These are phyloP conservation scores for Prunella himalayana DNA, from an alignment of 2,113 vertebrate species.

Conservation along the genomic window DNA sequence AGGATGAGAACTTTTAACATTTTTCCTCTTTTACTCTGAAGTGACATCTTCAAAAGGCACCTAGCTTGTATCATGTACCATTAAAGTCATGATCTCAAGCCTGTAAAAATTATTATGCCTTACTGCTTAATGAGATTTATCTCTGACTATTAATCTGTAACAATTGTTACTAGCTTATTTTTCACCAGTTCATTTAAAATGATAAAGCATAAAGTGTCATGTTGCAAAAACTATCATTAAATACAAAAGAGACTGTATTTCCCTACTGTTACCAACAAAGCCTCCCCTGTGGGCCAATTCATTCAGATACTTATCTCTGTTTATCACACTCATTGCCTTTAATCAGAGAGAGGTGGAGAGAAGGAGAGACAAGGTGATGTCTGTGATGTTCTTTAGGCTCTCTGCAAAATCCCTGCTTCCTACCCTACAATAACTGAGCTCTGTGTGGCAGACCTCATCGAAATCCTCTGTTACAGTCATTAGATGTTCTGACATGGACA, in stretches of 20 bases:
- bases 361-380: not conserved
- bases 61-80: not conserved
- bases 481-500: not conserved
- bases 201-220: not conserved
- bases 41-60: not conserved
- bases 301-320: not conserved
- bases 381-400: not conserved
- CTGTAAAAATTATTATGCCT: not conserved
- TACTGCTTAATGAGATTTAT: not conserved
- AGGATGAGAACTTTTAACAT: not conserved
- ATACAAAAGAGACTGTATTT: not conserved
- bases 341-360: not conserved
- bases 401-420: not conserved
- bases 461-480: not conserved
- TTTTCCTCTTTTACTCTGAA: not conserved
- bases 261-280: not conserved
- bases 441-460: not conserved
- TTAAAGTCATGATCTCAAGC: not conserved
- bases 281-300: not conserved
- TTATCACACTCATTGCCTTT: not conserved
- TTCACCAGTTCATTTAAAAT: not conserved
- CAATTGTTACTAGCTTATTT: not conserved
- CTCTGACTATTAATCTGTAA: not conserved
- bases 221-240: not conserved
- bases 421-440: not conserved